Evolutionary conservation across 2,888 invertebrate species (phyloP).

Genomic region (Dioctria linearis): DNA sequence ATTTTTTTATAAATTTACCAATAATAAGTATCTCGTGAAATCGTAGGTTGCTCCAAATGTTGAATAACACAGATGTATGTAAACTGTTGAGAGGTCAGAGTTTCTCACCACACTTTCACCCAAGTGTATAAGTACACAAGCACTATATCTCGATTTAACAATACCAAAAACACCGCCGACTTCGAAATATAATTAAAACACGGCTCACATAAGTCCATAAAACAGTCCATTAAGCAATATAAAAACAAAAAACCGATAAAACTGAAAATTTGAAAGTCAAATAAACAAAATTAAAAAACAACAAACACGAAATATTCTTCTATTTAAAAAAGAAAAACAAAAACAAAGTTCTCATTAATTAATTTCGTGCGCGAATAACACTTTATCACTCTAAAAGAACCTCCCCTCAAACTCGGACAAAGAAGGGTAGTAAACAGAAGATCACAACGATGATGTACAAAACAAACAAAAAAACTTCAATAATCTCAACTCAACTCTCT

Average conservation of each 20-base stretch:
- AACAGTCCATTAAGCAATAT: constrained; percentile 49
- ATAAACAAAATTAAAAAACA: constrained; percentile 6
- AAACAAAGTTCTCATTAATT: too few relatives aligned
- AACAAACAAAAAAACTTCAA: not conserved
- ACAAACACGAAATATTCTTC: constrained; percentile 12
- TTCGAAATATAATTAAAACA: constrained; percentile 22
- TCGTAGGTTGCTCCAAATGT: too few relatives aligned
- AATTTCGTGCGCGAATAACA: constrained; percentile 26
- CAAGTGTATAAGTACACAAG: too few relatives aligned
- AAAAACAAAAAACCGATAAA: constrained; percentile 19
- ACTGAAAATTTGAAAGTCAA: not conserved
- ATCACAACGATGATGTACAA: too few relatives aligned
- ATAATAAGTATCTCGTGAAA: too few relatives aligned
- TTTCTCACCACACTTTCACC: too few relatives aligned
- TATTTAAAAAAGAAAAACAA: not conserved
- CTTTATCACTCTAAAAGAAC: constrained; percentile 20
- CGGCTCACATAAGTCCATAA: constrained; percentile 48
- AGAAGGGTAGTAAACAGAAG: too few relatives aligned
- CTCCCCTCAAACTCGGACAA: not conserved
- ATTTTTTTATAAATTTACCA: too few relatives aligned
- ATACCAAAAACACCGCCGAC: constrained; percentile 19
- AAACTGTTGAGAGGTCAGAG: too few relatives aligned
- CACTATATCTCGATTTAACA: too few relatives aligned
- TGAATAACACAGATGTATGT: too few relatives aligned
- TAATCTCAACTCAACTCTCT: not conserved